Evolutionary conservation across 2,888 invertebrate species (phyloP).

Genomic region (Cataglyphis altisquamis): DNA sequence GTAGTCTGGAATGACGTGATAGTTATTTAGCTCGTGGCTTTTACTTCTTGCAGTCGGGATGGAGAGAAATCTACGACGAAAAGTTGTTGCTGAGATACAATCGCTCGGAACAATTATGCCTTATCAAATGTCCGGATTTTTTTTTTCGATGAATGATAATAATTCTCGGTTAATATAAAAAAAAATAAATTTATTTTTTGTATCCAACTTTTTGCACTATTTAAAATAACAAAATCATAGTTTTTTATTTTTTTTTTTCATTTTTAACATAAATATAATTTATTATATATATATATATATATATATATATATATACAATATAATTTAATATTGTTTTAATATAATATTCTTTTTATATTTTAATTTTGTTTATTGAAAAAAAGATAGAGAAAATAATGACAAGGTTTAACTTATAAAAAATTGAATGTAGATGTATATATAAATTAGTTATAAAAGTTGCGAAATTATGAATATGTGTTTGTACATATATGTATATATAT

Average conservation of each 20-base stretch:
- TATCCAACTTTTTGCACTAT: not conserved
- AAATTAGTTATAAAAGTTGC: not conserved
- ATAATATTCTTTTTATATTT: not conserved
- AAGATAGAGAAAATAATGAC: not conserved
- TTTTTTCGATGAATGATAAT: not conserved
- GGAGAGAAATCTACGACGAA: conserved; percentile 3
- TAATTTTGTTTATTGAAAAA: not conserved
- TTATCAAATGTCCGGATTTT: not conserved
- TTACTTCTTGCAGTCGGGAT: not conserved
- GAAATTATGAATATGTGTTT: not conserved
- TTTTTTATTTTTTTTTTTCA: not conserved
- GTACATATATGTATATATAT: not conserved
- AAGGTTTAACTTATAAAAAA: not conserved
- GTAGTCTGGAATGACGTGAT: not conserved
- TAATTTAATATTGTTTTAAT: not conserved
- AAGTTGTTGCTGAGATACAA: conserved; percentile 14
- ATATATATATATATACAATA: not conserved
- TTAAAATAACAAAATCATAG: not conserved
- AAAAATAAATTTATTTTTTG: not conserved
- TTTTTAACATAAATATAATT: not conserved
- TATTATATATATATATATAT: not conserved
- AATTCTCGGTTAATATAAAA: not conserved
- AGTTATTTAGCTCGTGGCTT: not conserved
- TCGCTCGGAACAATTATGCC: not conserved
- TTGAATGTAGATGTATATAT: not conserved